These are phyloP conservation scores for Tympanuchus pallidicinctus DNA, from an alignment of 2,113 vertebrate genomes.

Conservation along the genomic window DNA sequence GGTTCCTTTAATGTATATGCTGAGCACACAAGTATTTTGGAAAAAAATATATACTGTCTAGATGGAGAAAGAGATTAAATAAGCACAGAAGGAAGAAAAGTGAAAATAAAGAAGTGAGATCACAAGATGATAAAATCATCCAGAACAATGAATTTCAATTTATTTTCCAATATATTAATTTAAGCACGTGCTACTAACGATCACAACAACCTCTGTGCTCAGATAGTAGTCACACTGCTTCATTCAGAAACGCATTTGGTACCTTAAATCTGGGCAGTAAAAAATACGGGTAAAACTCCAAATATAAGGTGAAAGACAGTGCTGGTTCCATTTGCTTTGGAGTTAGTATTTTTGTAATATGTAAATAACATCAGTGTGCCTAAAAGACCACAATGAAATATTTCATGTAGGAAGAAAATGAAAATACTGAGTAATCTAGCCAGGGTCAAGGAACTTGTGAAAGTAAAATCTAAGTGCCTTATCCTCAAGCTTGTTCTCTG, in stretches of 20 bases:
- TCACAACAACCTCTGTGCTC: background rate
- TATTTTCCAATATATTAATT: background rate
- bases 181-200: slow-evolving; percentile 2
- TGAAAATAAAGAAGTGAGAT: background rate
- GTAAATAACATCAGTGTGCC: background rate
- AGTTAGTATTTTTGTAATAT: background rate
- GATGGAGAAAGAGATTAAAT: background rate
- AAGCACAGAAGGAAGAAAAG: background rate
- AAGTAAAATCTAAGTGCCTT: background rate
- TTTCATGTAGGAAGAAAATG: background rate
- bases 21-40: background rate
- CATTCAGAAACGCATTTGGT: background rate
- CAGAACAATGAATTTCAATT: slow-evolving; percentile 26
- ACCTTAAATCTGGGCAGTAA: background rate
- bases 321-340: background rate
- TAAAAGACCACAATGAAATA: background rate
- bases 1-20: background rate
- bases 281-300: background rate
- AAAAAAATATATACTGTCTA: background rate
- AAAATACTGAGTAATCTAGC: background rate
- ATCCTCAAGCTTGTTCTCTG: background rate
- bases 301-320: background rate
- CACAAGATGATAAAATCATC: slow-evolving; percentile 23
- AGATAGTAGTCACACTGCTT: background rate
- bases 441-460: background rate